Evolutionary conservation across 2,113 vertebrate species (phyloP).

Genomic region (Pogonocichla stellata): DNA sequence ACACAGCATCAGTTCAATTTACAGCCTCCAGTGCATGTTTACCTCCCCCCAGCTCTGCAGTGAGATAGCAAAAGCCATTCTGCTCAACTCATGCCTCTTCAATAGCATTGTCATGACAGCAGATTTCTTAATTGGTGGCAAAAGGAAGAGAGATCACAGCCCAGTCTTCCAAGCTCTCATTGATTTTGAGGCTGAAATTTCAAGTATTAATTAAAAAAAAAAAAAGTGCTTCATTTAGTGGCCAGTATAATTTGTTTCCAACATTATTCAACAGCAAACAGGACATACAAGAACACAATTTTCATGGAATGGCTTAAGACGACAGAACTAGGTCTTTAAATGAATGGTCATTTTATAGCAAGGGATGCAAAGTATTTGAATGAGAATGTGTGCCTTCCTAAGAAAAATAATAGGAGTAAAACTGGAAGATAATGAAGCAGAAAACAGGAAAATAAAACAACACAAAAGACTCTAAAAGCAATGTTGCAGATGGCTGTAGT

Average conservation of each 20-base stretch:
- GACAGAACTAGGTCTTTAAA: background rate
- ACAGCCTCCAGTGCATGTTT: background rate
- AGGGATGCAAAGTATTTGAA: background rate
- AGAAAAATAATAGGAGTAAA: background rate
- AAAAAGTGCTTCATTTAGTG: background rate
- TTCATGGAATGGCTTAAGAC: background rate
- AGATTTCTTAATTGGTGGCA: background rate
- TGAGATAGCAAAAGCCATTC: background rate
- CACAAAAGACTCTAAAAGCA: background rate
- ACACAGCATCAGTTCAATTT: background rate
- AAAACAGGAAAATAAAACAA: background rate
- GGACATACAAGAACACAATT: background rate
- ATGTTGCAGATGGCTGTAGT: background rate
- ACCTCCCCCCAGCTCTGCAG: background rate
- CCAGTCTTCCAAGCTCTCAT: background rate
- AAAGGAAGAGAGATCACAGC: background rate
- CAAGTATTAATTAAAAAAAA: background rate
- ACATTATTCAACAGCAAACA: background rate
- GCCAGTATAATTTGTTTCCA: background rate
- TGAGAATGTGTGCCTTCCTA: background rate
- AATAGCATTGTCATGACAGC: background rate
- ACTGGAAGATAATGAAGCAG: background rate
- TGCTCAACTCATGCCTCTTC: background rate
- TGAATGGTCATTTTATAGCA: background rate
- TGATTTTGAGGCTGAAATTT: background rate